These are phyloP conservation scores for Melanotus villosus DNA, from an alignment of 2,888 invertebrate genomes.

Conservation along the genomic window DNA sequence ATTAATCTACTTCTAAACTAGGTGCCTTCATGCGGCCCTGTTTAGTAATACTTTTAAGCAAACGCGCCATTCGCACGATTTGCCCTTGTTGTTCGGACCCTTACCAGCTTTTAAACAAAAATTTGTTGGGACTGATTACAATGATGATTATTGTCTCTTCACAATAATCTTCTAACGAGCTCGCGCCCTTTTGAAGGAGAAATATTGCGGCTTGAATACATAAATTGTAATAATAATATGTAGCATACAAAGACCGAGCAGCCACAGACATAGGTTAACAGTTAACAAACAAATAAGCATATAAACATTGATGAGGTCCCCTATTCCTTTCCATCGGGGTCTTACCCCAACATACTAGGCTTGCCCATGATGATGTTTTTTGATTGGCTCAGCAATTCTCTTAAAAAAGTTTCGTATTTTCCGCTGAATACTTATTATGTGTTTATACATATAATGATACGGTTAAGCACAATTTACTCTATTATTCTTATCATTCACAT, in stretches of 20 bases:
- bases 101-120: conserved; percentile 68
- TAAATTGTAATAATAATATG: conserved; percentile 50
- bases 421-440: conserved; percentile 51
- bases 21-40: conserved; percentile 58
- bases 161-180: conserved; percentile 68
- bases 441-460: conserved; percentile 35
- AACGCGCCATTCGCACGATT: conserved; percentile 54
- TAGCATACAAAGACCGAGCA: conserved; percentile 59
- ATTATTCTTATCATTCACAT: conserved; percentile 43
- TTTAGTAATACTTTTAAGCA: conserved; percentile 47
- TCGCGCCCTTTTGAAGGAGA: conserved; percentile 54
- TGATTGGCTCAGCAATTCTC: conserved; percentile 72
- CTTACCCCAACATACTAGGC: conserved; percentile 58
- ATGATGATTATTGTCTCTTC: conserved; percentile 69
- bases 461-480: conserved; percentile 32
- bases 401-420: conserved; percentile 50
- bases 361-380: conserved; percentile 62
- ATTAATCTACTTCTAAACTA: conserved; percentile 56
- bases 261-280: conserved; percentile 48
- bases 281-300: conserved; percentile 56
- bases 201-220: conserved; percentile 59
- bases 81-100: conserved; percentile 68
- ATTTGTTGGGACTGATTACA: conserved; percentile 60
- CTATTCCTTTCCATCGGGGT: conserved; percentile 62
- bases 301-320: conserved; percentile 61